These are phyloP conservation scores for Ochotona princeps DNA, from an alignment of 2,113 vertebrate genomes.

Conservation along the genomic window DNA sequence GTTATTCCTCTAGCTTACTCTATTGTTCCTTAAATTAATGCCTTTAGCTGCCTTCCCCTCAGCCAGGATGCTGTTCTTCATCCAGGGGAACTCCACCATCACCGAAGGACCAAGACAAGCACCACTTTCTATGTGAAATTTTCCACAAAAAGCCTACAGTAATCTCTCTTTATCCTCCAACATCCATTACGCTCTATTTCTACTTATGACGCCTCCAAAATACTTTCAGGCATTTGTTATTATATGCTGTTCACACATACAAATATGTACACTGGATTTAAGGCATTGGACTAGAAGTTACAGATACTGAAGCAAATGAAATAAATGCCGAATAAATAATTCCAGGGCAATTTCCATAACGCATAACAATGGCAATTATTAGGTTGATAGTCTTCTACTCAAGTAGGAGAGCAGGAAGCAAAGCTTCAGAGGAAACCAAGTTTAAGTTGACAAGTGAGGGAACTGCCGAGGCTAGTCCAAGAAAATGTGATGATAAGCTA, in stretches of 20 bases:
- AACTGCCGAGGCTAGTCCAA: not conserved
- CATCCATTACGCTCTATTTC: not conserved
- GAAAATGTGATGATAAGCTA: not conserved
- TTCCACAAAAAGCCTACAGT: not conserved
- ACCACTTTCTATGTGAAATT: not conserved
- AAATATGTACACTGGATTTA: not conserved
- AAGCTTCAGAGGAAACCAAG: not conserved
- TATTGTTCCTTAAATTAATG: not conserved
- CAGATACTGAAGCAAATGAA: not conserved
- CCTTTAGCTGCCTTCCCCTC: not conserved
- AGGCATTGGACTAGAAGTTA: not conserved
- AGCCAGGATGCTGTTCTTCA: not conserved
- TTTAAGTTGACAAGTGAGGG: constrained; percentile 4
- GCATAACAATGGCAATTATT: not conserved
- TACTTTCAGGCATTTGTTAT: not conserved
- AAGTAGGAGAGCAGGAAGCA: not conserved
- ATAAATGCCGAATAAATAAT: not conserved
- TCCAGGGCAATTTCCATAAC: not conserved
- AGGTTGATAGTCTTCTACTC: too few relatives aligned
- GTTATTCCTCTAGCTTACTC: not conserved
- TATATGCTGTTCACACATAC: not conserved
- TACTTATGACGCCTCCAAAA: not conserved
- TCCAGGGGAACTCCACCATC: not conserved
- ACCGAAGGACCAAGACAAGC: not conserved
- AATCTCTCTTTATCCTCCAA: not conserved